phyloP scores from a whole-genome alignment of 2,888 invertebrate species.

The Alcis repandata region DNA sequence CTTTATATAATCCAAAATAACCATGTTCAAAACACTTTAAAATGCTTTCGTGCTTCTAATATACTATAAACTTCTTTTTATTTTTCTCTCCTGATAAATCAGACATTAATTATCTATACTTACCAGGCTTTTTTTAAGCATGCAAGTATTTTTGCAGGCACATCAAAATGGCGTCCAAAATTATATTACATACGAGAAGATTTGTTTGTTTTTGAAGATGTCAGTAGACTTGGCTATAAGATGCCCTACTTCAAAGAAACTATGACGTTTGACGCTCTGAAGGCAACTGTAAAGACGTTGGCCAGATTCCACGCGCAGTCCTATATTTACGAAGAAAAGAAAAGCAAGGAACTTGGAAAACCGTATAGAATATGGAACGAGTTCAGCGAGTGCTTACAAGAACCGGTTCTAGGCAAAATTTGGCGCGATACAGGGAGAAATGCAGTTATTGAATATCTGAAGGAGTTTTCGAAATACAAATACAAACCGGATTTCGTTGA shows the following conservation, averaged over 20 bases:
- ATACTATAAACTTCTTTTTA: neutral
- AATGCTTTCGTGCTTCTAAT: too few species aligned
- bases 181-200: constrained; percentile 63
- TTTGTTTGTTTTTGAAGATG: constrained; percentile 78
- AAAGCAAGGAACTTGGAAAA: constrained; percentile 63
- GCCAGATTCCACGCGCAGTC: constrained; percentile 84
- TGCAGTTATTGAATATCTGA: constrained; percentile 71
- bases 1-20: too few species aligned
- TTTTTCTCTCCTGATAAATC: neutral
- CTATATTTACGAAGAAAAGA: constrained; percentile 77
- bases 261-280: constrained; percentile 72
- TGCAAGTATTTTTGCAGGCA: constrained; percentile 51
- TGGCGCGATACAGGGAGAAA: constrained; percentile 75
- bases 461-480: constrained; percentile 68
- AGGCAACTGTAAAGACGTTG: constrained; percentile 71
- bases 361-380: constrained; percentile 75
- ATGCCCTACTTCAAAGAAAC: constrained; percentile 64
- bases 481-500: constrained; percentile 55
- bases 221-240: constrained; percentile 64
- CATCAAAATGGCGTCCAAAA: constrained; percentile 70
- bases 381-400: constrained; percentile 65
- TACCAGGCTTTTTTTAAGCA: neutral
- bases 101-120: neutral
- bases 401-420: constrained; percentile 54
- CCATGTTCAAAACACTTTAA: too few species aligned